Conservation (phyloP, 2,797 vertebrate genomes). For the Sphaeramia orbicularis region DNA sequence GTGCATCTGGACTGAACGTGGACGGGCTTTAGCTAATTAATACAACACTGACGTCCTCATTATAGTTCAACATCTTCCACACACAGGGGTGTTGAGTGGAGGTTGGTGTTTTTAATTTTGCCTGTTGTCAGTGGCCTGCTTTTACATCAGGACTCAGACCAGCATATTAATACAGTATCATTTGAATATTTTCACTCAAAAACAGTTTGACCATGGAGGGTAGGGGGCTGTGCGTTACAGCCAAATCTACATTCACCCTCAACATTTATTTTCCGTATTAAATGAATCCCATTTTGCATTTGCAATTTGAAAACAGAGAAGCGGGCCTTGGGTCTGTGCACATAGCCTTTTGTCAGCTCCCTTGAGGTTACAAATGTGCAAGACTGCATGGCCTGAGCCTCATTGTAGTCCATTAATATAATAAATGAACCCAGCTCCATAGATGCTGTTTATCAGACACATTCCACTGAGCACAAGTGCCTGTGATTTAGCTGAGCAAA, state of each 20-base stretch:
- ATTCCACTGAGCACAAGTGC: constrained; percentile 27
- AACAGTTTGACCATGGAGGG: constrained; percentile 1
- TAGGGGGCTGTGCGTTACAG: constrained; percentile 6
- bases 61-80: constrained; percentile 22
- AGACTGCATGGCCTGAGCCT: constrained; percentile 41
- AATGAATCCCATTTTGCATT: constrained; percentile 32
- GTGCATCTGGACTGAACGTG: constrained; percentile 42
- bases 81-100: constrained; percentile 23
- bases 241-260: background rate
- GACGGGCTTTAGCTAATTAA: constrained; percentile 51
- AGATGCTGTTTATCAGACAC: constrained; percentile 60
- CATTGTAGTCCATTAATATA: constrained; percentile 57
- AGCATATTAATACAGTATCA: constrained; percentile 12
- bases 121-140: constrained; percentile 1
- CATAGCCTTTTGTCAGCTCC: constrained; percentile 39
- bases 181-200: background rate
- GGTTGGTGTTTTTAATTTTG: constrained; percentile 21
- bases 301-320: constrained; percentile 30
- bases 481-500: constrained; percentile 49
- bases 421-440: constrained; percentile 44
- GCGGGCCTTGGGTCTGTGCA: constrained; percentile 24
- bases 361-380: constrained; percentile 55
- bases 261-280: constrained; percentile 37
- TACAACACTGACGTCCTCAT: constrained; percentile 18
- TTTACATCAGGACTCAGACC: constrained; percentile 7